Evolutionary conservation across 2,888 invertebrate genomes (phyloP).

Genomic region (Philonicus albiceps): DNA sequence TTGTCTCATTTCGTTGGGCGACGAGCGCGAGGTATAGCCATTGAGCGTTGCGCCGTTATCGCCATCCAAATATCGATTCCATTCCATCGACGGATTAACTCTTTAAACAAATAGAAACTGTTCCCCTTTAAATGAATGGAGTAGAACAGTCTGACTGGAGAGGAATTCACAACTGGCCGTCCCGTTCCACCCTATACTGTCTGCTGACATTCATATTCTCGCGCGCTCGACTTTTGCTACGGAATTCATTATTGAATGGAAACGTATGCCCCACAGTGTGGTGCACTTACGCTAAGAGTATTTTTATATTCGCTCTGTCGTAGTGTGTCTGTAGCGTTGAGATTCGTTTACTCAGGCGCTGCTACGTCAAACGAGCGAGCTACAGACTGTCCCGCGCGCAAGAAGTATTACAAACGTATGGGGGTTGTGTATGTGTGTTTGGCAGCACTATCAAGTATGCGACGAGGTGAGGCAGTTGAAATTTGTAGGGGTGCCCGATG

Average conservation of each 20-base stretch:
- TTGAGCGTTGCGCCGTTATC: background rate
- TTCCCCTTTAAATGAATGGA: background rate
- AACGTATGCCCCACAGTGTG: slow-evolving; percentile 26
- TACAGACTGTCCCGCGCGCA: background rate
- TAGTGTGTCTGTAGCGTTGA: background rate
- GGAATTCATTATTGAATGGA: slow-evolving; percentile 48
- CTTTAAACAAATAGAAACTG: slow-evolving; percentile 13
- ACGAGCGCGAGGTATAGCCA: background rate
- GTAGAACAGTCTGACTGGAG: background rate
- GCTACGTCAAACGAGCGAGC: background rate
- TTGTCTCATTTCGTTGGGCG: background rate
- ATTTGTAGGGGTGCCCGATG: slow-evolving; percentile 17
- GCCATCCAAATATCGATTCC: slow-evolving; percentile 15
- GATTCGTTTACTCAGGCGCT: background rate
- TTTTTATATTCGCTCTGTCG: background rate
- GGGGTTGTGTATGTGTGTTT: background rate
- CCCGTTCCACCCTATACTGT: background rate
- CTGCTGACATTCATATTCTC: slow-evolving; percentile 21
- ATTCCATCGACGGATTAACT: background rate
- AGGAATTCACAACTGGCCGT: background rate
- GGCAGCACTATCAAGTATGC: background rate
- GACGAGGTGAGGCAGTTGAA: background rate
- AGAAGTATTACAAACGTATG: background rate
- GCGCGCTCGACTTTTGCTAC: slow-evolving; percentile 33
- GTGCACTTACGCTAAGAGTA: slow-evolving; percentile 7